Evolutionary conservation across 2,797 vertebrate species (phyloP), one percentile per base, ranked within the genome.

Genomic region (Enteromius thamalakanensis): DNA sequence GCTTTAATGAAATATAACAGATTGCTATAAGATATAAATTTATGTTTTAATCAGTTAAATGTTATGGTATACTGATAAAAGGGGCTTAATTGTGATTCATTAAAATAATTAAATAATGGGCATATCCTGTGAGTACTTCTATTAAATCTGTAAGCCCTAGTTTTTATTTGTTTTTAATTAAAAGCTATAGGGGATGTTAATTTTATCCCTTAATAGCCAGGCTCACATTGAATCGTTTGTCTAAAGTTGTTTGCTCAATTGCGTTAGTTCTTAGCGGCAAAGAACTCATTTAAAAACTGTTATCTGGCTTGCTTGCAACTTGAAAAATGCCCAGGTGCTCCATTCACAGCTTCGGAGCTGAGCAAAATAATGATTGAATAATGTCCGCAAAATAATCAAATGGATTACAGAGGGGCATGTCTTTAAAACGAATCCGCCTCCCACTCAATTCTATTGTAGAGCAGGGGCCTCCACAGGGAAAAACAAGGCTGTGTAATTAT

Each of bases 91-190:
- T 78, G 37, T 78, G 7, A 62, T 76, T 76, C n/a, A 70, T 26
- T 47, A 3, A 21, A 69, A 37, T 42, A 53, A 53, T 21, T 40
- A 15, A 76, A 51, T 21, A 37, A 37, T n/a, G 11, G 71, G 53
- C 53, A 17, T 42, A 58, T 17, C 21, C 14, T 14, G 14, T 8
- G 2, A 42, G 23, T 76, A 29, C 58, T 77, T 62, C 15, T 32
- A 6, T 26, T 47, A 17, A 49, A 71, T 71, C 11, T 64, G n/a
- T 47, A 90, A 90, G 91, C 90, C 89, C 92, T 92, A 92, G 91
- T 93, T 93, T 91, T 92, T 89, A 92, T 93, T 94, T 92, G 91
- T 89, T 94, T 92, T 76, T 45, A 91, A 91, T 94, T 93, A 91
- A 91, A 91, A 91, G 90, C 85, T 88, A 92, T 88, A 92, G 90